Percentiles rank a stretch among this genome's conserved stretches.
These are phyloP conservation scores for Crotalus tigris DNA, from an alignment of 2,113 vertebrate species.

Conservation along the genomic window DNA sequence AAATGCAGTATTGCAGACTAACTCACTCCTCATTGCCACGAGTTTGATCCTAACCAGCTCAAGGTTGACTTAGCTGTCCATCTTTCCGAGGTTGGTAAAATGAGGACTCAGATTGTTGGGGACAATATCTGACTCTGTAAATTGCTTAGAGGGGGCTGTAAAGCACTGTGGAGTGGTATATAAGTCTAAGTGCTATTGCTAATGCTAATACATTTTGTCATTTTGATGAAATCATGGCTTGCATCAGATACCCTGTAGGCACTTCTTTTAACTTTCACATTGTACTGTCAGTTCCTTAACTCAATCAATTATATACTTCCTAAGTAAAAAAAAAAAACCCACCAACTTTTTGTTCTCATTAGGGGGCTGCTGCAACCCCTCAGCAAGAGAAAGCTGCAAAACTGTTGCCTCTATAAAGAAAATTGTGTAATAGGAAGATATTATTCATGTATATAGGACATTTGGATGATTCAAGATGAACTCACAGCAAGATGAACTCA, in stretches of 20 bases:
- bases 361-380: neutral
- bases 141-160: too few species aligned
- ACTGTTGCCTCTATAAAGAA: neutral
- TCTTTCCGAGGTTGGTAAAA: too few species aligned
- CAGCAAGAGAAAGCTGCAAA: neutral
- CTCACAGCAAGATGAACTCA: neutral
- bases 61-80: too few species aligned
- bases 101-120: too few species aligned
- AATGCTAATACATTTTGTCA: neutral
- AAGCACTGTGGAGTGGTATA: too few species aligned
- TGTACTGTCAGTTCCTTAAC: neutral
- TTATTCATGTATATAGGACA: neutral
- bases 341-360: neutral
- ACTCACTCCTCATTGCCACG: too few species aligned
- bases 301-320: neutral
- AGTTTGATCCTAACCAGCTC: too few species aligned
- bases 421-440: neutral
- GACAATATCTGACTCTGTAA: too few species aligned
- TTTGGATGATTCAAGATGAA: neutral
- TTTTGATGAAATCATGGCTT: neutral
- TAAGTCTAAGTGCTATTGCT: too few species aligned
- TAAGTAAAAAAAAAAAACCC: neutral
- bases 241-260: neutral
- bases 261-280: neutral
- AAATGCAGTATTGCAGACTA: too few species aligned